Evolutionary conservation across 2,888 invertebrate species (phyloP).

Genomic region (Phania funesta): DNA sequence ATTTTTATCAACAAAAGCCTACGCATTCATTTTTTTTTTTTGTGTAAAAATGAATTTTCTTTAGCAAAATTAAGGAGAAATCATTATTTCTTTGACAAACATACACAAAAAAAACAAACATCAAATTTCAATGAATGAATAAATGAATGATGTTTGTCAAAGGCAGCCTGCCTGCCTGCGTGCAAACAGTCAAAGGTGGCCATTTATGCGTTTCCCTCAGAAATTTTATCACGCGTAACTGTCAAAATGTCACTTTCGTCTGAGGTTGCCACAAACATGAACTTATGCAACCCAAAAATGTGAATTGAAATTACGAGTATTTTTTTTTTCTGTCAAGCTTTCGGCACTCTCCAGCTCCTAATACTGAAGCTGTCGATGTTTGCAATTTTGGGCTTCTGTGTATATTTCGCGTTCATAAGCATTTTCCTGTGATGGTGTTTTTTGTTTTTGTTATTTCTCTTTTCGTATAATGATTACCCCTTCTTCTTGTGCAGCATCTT

Average conservation of each 20-base stretch:
- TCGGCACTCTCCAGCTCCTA: neutral
- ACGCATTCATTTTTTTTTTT: conserved; percentile 40
- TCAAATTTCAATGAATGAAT: conserved; percentile 4
- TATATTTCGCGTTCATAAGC: neutral
- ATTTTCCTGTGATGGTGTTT: neutral
- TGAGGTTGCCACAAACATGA: conserved; percentile 46
- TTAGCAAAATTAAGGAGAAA: neutral
- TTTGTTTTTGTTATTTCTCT: neutral
- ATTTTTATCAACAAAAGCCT: conserved; percentile 55
- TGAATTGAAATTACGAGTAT: neutral
- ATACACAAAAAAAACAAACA: neutral
- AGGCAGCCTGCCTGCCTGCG: neutral
- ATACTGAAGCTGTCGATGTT: neutral
- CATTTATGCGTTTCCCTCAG: conserved; percentile 29
- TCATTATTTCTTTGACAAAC: conserved; percentile 8
- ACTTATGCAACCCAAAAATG: conserved; percentile 19
- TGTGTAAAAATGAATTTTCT: neutral
- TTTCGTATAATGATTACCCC: conserved; percentile 16
- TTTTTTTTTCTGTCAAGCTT: neutral
- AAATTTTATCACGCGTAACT: conserved; percentile 66
- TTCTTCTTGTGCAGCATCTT: conserved; percentile 19
- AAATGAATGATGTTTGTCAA: conserved; percentile 42
- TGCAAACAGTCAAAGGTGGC: conserved; percentile 30
- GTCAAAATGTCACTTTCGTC: conserved; percentile 66
- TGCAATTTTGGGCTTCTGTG: conserved; percentile 42